A percentile compares a stretch with the other conserved stretches of the same genome.
These are phyloP conservation scores for Sphenodon punctatus DNA, from an alignment of 2,797 vertebrate species.

Conservation along the genomic window DNA sequence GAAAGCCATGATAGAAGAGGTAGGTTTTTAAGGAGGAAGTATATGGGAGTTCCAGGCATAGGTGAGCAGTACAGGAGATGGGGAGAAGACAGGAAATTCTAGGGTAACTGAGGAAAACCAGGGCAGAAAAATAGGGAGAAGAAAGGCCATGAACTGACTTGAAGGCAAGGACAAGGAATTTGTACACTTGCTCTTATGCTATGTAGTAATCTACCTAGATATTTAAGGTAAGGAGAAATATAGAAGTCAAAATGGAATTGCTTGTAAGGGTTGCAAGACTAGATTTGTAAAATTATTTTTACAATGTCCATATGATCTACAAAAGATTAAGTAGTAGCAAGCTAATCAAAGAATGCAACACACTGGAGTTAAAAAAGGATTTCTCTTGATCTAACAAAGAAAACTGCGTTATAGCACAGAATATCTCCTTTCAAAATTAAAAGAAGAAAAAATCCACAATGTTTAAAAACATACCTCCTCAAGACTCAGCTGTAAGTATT, in stretches of 20 bases:
- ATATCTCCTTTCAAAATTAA: background rate
- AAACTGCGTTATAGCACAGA: background rate
- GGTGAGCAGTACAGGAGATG: too few species aligned
- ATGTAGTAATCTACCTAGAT: too few species aligned
- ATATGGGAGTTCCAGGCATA: too few species aligned
- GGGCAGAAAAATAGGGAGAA: too few species aligned
- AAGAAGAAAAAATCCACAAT: background rate
- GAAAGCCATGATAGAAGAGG: too few species aligned
- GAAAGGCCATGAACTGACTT: too few species aligned
- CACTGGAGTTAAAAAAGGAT: background rate
- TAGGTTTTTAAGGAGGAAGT: too few species aligned
- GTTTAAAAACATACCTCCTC: conserved; percentile 86
- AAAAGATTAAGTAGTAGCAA: background rate
- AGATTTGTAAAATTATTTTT: fast-evolving
- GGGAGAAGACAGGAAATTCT: too few species aligned
- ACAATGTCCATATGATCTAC: background rate
- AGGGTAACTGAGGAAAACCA: too few species aligned
- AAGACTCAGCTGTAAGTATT: conserved; percentile 90
- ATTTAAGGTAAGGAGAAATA: too few species aligned
- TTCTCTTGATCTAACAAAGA: background rate
- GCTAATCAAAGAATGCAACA: background rate
- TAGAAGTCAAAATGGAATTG: background rate
- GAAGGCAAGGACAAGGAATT: too few species aligned
- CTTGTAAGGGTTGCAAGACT: background rate
- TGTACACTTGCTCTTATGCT: too few species aligned